Percentiles rank a stretch among this genome's conserved stretches.
These are phyloP conservation scores for Laupala kohalensis DNA, from an alignment of 1,140 invertebrate genomes.

Conservation along the genomic window DNA sequence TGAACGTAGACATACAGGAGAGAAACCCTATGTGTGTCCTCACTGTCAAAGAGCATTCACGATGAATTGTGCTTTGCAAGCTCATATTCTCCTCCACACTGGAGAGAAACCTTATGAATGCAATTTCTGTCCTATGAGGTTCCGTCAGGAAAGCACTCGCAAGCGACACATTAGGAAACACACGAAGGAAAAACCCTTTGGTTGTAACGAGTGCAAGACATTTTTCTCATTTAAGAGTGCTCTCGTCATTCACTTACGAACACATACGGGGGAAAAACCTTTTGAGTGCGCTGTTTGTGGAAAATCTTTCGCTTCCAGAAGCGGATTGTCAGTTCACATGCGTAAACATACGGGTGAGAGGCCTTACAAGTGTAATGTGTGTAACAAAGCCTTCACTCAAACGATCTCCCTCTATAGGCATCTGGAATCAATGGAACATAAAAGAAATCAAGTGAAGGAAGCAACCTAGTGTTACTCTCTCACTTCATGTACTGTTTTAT, in stretches of 20 bases:
- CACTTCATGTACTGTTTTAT: too few species aligned
- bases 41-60: constrained; percentile 3
- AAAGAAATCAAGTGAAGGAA: too few species aligned
- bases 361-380: constrained; percentile 5
- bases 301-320: neutral
- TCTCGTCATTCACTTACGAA: neutral
- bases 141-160: neutral
- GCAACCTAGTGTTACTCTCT: too few species aligned
- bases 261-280: constrained; percentile 7
- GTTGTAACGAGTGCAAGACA: neutral
- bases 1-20: too few species aligned
- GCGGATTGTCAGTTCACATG: constrained; percentile 1
- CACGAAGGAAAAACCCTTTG: constrained; percentile 9
- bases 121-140: neutral
- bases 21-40: constrained; percentile 4
- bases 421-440: too few species aligned
- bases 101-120: constrained; percentile 7
- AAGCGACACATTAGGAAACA: constrained; percentile 8
- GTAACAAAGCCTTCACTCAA: too few species aligned
- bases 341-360: constrained; percentile 10
- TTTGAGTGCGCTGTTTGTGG: constrained; percentile 8
- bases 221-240: neutral
- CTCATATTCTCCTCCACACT: constrained; percentile 2
- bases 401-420: too few species aligned
- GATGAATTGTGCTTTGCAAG: neutral